Conservation (phyloP, 2,113 vertebrate species). For the Thryonomys swinderianus region DNA sequence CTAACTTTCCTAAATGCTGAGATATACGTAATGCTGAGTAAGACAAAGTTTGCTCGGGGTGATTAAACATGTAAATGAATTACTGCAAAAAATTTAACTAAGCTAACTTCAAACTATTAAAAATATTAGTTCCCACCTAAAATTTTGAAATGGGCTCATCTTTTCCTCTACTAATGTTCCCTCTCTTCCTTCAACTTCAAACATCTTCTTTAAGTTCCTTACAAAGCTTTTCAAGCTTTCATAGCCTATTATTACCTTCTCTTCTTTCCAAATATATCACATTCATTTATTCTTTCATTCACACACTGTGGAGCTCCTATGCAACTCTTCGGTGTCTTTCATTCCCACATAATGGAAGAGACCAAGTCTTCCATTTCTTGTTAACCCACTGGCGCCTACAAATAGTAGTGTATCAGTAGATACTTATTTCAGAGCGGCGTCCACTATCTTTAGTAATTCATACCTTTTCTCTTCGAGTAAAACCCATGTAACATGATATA, state of each 20-base stretch:
- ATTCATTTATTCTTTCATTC: background rate
- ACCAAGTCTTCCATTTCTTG: background rate
- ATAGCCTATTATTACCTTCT: background rate
- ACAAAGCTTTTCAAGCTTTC: background rate
- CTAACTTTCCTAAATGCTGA: background rate
- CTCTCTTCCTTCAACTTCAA: background rate
- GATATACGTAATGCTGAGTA: background rate
- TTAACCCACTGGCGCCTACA: background rate
- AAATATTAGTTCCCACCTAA: background rate
- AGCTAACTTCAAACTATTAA: background rate
- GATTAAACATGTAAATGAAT: constrained; percentile 20
- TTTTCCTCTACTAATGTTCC: background rate
- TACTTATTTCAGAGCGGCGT: background rate
- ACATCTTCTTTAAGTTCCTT: background rate
- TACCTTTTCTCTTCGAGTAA: background rate
- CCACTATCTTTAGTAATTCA: background rate
- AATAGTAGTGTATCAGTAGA: background rate
- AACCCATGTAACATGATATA: background rate
- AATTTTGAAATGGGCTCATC: background rate
- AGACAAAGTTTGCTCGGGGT: background rate
- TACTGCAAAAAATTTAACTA: constrained; percentile 19
- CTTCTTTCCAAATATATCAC: constrained; percentile 3
- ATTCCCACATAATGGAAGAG: background rate
- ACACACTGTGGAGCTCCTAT: background rate
- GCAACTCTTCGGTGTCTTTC: background rate